phyloP scores from a whole-genome alignment of 2,888 invertebrate species.

The Nephrocerus scutellatus region DNA sequence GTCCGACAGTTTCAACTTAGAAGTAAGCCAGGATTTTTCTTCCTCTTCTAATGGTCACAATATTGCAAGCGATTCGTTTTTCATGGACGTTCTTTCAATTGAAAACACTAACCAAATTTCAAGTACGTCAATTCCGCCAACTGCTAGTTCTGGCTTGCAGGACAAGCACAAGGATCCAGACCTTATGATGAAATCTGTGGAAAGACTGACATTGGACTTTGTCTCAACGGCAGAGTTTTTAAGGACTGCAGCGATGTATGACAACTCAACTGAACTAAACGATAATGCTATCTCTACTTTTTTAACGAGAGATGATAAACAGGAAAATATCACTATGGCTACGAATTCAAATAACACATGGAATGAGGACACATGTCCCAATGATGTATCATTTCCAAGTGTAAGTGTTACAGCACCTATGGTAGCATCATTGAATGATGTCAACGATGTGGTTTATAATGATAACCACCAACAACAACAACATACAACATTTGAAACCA shows the following conservation, averaged over 20 bases:
- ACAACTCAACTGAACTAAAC: not conserved
- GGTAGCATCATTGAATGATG: constrained; percentile 61
- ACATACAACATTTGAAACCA: constrained; percentile 17
- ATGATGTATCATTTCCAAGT: constrained; percentile 74
- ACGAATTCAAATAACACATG: constrained; percentile 57
- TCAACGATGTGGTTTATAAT: constrained; percentile 48
- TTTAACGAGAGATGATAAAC: constrained; percentile 24
- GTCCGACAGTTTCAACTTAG: too few relatives aligned
- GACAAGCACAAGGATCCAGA: constrained; percentile 57
- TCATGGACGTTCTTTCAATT: too few relatives aligned
- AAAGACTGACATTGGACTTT: constrained; percentile 58
- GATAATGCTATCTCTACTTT: not conserved
- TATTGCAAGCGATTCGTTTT: too few relatives aligned
- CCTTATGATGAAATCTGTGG: constrained; percentile 61
- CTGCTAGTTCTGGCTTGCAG: constrained; percentile 9
- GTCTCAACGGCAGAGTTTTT: constrained; percentile 60
- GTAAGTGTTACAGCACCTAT: constrained; percentile 69
- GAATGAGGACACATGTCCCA: constrained; percentile 73
- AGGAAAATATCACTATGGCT: constrained; percentile 37
- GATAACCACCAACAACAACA: constrained; percentile 27
- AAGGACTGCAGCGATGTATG: constrained; percentile 35
- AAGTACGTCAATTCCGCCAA: too few relatives aligned
- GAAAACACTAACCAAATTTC: too few relatives aligned
- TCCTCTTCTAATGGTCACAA: too few relatives aligned
- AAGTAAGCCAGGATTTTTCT: too few relatives aligned